Conservation (phyloP, 1,140 invertebrate genomes). For the Glomeris maerens region DNA sequence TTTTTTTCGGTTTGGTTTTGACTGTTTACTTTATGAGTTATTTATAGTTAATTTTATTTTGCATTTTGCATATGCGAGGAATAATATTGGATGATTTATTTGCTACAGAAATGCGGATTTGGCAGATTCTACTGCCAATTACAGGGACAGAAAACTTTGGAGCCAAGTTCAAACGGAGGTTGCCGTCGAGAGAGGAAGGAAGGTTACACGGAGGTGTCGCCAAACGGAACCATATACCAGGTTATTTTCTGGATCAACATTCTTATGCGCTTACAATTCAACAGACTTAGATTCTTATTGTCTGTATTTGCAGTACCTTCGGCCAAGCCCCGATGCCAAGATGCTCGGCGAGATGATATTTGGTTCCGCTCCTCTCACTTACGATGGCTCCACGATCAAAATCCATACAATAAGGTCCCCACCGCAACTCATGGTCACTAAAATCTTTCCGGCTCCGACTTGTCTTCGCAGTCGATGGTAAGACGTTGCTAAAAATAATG, state of each 20-base stretch:
- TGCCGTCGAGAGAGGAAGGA: no score
- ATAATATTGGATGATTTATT: constrained; percentile 21
- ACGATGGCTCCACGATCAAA: constrained; percentile 64
- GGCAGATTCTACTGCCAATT: no score
- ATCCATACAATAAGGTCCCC: constrained; percentile 48
- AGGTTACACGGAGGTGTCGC: not conserved
- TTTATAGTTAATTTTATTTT: no score
- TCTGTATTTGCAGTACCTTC: constrained; percentile 24
- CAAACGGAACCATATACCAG: constrained; percentile 10
- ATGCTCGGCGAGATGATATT: constrained; percentile 77
- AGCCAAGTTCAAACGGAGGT: no score
- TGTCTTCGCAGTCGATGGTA: not conserved
- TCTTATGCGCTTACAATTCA: constrained; percentile 6
- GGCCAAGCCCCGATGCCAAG: constrained; percentile 47
- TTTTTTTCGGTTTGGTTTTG: no score
- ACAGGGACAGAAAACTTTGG: no score
- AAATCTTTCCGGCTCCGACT: constrained; percentile 45
- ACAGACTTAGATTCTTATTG: not conserved
- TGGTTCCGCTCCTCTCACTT: constrained; percentile 72
- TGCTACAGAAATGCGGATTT: no score
- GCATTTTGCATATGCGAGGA: constrained; percentile 41
- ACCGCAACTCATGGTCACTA: constrained; percentile 52
- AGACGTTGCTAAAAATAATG: no score
- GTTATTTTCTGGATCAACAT: constrained; percentile 1
- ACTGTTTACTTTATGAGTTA: no score